These are phyloP conservation scores for Aulostomus chinensis DNA, from an alignment of 2,797 vertebrate species.

Conservation along the genomic window DNA sequence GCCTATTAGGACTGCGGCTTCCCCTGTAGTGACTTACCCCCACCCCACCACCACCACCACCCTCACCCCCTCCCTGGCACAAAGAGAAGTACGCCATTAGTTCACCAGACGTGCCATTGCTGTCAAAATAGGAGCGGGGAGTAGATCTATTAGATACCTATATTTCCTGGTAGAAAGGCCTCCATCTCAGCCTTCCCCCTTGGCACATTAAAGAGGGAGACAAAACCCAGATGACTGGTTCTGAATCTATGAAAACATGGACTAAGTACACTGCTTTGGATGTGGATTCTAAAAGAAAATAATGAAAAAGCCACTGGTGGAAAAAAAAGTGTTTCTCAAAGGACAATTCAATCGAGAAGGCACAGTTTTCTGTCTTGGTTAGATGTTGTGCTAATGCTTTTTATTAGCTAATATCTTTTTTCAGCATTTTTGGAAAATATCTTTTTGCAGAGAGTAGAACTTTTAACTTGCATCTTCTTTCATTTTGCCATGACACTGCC, in stretches of 20 bases:
- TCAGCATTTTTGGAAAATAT: background rate
- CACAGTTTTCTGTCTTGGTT: slow-evolving; percentile 51
- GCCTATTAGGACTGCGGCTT: slow-evolving; percentile 68
- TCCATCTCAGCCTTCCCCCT: slow-evolving; percentile 59
- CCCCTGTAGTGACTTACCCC: slow-evolving; percentile 53
- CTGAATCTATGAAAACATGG: slow-evolving; percentile 74
- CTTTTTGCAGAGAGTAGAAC: background rate
- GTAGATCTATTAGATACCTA: slow-evolving; percentile 73
- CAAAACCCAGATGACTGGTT: slow-evolving; percentile 78
- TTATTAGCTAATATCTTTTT: too few relatives aligned
- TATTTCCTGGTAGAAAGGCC: slow-evolving; percentile 66
- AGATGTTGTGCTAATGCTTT: slow-evolving; percentile 6
- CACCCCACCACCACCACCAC: too few relatives aligned
- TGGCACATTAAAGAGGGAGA: slow-evolving; percentile 72
- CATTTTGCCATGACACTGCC: slow-evolving; percentile 14
- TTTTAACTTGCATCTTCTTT: slow-evolving; percentile 8
- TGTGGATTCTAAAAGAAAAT: slow-evolving; percentile 78
- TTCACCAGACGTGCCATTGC: slow-evolving; percentile 68
- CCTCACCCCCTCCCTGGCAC: slow-evolving; percentile 58
- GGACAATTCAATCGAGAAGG: slow-evolving; percentile 69
- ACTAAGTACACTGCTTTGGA: slow-evolving; percentile 77
- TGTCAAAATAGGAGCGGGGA: slow-evolving; percentile 72
- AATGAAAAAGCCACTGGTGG: slow-evolving; percentile 74
- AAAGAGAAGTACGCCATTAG: slow-evolving; percentile 69
- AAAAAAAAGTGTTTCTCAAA: slow-evolving; percentile 59